Evolutionary conservation across 2,797 vertebrate species (phyloP), one percentile per base, ranked within the genome.

Genomic region (Huso huso): DNA sequence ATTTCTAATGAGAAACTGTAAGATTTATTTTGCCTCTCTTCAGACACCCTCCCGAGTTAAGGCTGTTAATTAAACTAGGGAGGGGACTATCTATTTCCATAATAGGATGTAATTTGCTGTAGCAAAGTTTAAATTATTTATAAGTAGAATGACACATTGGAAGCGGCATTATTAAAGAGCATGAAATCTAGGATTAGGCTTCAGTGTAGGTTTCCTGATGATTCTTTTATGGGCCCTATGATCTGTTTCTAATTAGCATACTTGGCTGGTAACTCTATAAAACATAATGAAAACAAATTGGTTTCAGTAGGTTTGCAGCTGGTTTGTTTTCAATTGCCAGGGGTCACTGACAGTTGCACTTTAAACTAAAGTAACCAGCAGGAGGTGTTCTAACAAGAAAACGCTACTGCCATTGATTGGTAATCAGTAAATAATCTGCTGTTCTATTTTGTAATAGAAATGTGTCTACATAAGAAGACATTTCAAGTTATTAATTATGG

Each of bases 1-100:
- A 37, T 37, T 37, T 37, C 37, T n/a, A 49, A 63, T 7, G 49
- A 9, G 15, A 50, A 63, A 50, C 11, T n/a, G 5, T 37, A 37
- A 37, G 37, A 8, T 13, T 49, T 2, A 7, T 15, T 50, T 87
- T 5, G 6, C 75, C 75, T 83, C 76, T 70, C 69, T 83, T 71
- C 68, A 78, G 68, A 10, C 83, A 80, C 83, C 81, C 81, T 83
- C 70, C 81, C 65, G 51, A 73, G 80, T 83, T 87, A 81, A 83
- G 86, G 81, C 77, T 73, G 70, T 83, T 86, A 88, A 90, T 90
- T 86, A 62, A 52, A 18, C 6, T 13, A 23, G 57, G 51, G 51
- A 57, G 48, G 51, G 61, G 49, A 48, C 12, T 15, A 10, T 11
- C 37, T 57, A 48, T 61, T 55, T 55, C 57, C 13, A 65, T 69